These are phyloP conservation scores for Drosophila cognata DNA, from an alignment of 2,888 invertebrate genomes.

Conservation along the genomic window DNA sequence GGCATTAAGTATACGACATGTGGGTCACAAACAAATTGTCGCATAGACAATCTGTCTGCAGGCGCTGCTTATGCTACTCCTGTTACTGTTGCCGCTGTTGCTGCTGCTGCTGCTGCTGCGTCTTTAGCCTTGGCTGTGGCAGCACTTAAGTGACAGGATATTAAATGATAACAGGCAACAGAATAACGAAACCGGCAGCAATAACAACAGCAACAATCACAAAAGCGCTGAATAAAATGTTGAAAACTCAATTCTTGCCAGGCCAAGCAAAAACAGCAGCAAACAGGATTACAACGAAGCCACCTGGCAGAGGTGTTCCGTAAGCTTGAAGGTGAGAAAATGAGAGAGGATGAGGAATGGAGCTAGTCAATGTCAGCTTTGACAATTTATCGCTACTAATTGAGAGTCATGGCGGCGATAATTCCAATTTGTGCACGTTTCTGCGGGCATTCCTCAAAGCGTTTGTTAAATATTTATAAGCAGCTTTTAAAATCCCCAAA, in stretches of 20 bases:
- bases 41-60: conserved; percentile 16
- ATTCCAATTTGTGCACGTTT: conserved; percentile 76
- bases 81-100: background rate
- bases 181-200: conserved; percentile 14
- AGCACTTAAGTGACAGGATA: conserved; percentile 75
- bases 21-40: conserved; percentile 28
- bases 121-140: conserved; percentile 18
- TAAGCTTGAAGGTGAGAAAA: background rate
- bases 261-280: conserved; percentile 27
- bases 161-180: conserved; percentile 73
- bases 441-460: conserved; percentile 52
- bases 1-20: conserved; percentile 35
- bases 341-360: background rate
- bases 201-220: conserved; percentile 18
- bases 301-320: conserved; percentile 25
- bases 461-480: conserved; percentile 67
- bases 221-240: conserved; percentile 22
- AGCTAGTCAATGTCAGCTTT: conserved; percentile 37
- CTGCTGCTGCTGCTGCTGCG: background rate
- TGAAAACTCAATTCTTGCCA: conserved; percentile 21
- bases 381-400: conserved; percentile 79
- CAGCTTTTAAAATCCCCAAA: conserved; percentile 31
- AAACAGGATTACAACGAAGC: conserved; percentile 35
- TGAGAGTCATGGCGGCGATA: conserved; percentile 76
- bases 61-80: background rate